Evolutionary conservation across 2,797 vertebrate species (phyloP), one percentile per base, ranked within the genome.

Genomic region (Sebastes alutus): DNA sequence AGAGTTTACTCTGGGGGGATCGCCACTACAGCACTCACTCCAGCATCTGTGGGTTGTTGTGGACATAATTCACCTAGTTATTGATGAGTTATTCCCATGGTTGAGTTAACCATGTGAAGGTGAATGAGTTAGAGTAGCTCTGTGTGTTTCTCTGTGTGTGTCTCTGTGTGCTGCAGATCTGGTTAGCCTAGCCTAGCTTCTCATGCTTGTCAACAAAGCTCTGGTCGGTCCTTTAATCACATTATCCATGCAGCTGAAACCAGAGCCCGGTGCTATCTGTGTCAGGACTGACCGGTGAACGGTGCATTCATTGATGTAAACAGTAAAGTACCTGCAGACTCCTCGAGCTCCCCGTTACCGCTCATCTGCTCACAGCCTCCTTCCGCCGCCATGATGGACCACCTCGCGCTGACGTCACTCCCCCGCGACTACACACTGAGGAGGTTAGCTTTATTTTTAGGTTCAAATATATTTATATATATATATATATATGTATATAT

Each of bases 371-470:
- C 95, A 32, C 76, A 56, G 58, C 90, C 93, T 90, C 90, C 93
- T 90, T 94, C 95, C 56, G 93, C 92, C 94, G 96, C 96, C 96
- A 96, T 96, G 88, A 93, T 88, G 68, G 80, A 61, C 12, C 68
- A 77, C 62, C 62, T 78, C 18, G 6, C 4, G 12, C 2, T 80
- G 60, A 93, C 95, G 95, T 94, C 90, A 94, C 64, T 3, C 7
- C 7, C 0, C 3, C 11, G 93, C 91, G 94, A 92, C 94, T 7
- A 23, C 18, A 30, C 27, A 8, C 42, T 5, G 64, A 67, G 20
- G 1, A 14, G 27, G 2, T 20, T 16, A 6, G 0, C 2, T 14
- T 42, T 42, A 14, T 42, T 16, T 12, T 42, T 33, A 13, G 38
- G 38, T 42, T 42, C 38, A 42, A 42, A 14, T 14, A 42, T 42